A percentile compares a stretch with the other conserved stretches of the same genome.
These are phyloP conservation scores for Sciurus carolinensis DNA, from an alignment of 2,797 vertebrate genomes.

Conservation along the genomic window DNA sequence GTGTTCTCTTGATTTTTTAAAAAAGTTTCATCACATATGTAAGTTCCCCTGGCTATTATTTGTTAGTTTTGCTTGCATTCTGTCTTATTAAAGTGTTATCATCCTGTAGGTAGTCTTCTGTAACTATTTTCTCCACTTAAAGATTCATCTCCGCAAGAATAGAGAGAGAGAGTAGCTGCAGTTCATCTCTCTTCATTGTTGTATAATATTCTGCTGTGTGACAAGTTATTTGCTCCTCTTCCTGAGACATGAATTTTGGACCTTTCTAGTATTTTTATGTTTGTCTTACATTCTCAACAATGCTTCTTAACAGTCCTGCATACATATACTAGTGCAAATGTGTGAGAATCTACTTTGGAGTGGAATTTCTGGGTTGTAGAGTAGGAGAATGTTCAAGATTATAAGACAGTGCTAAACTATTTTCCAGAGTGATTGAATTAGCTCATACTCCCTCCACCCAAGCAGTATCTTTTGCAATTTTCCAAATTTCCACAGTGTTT, in stretches of 20 bases:
- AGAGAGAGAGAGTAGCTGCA: rapidly evolving
- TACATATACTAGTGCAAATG: neutral
- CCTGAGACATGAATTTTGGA: neutral
- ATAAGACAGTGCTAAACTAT: neutral
- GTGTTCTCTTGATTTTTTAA: neutral
- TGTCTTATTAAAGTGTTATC: neutral
- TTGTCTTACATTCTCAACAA: neutral
- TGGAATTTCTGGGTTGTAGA: neutral
- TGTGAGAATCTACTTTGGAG: neutral
- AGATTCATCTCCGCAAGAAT: neutral
- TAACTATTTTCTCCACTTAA: neutral
- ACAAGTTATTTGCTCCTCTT: neutral
- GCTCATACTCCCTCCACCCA: neutral
- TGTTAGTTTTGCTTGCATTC: neutral
- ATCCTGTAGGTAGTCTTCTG: neutral
- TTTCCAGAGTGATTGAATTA: neutral
- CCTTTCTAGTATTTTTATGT: neutral
- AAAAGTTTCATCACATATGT: neutral
- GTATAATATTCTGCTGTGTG: neutral
- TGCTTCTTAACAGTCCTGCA: neutral
- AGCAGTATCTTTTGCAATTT: neutral
- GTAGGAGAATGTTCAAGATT: neutral
- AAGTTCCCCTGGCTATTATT: neutral
- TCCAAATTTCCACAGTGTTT: neutral
- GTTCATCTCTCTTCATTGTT: neutral